phyloP scores from a whole-genome alignment of 2,888 invertebrate genomes.

The Thecocarcelia acutangulata region DNA sequence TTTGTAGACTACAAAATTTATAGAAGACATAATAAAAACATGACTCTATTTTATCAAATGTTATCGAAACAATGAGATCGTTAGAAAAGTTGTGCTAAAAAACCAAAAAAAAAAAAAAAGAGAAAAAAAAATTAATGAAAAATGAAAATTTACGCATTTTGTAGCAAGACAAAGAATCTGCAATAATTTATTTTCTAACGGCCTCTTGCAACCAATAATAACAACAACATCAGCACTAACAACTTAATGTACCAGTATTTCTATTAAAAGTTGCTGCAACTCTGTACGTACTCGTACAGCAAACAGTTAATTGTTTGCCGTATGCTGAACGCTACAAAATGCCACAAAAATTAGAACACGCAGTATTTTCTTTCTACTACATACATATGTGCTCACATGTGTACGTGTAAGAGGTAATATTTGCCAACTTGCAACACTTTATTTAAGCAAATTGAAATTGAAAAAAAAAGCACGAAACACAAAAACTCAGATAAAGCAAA shows the following conservation, averaged over 20 bases:
- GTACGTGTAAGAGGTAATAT: slow-evolving; percentile 33
- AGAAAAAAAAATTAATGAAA: slow-evolving; percentile 22
- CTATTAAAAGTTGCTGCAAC: slow-evolving; percentile 41
- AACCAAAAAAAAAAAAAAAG: not conserved
- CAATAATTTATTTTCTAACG: slow-evolving; percentile 68
- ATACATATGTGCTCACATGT: not conserved
- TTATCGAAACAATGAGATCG: slow-evolving; percentile 68
- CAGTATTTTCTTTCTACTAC: slow-evolving; percentile 49
- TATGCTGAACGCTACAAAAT: slow-evolving; percentile 13
- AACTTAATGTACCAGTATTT: slow-evolving; percentile 9
- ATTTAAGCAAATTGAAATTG: not conserved
- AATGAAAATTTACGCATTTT: slow-evolving; percentile 65
- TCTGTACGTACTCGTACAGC: slow-evolving; percentile 33
- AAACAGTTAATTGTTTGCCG: slow-evolving; percentile 62
- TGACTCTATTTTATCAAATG: slow-evolving; percentile 62
- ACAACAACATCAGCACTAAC: not conserved
- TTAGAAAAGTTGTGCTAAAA: slow-evolving; percentile 39
- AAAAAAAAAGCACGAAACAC: slow-evolving; percentile 2
- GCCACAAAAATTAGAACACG: slow-evolving; percentile 66
- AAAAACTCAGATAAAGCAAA: slow-evolving; percentile 24
- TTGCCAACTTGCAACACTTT: slow-evolving; percentile 43
- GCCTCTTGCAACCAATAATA: slow-evolving; percentile 34
- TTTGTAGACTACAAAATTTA: slow-evolving; percentile 48
- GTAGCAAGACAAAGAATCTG: slow-evolving; percentile 60
- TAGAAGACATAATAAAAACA: slow-evolving; percentile 51